Evolutionary conservation across 2,797 vertebrate genomes (phyloP), one percentile per base, ranked within the genome.

Genomic region (Thaleichthys pacificus): DNA sequence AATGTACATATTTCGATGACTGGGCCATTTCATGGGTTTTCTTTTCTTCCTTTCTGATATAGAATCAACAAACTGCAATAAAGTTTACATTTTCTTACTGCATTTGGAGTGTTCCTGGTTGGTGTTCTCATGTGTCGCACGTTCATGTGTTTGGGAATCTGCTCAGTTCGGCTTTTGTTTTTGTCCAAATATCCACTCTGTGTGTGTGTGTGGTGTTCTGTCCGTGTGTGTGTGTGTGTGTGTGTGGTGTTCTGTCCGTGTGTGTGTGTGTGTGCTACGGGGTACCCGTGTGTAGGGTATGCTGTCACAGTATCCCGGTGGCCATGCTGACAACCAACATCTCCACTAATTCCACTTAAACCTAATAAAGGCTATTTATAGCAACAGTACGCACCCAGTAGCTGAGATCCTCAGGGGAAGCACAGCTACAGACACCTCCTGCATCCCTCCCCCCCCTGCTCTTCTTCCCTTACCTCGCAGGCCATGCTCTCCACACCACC

Each of bases 61-160:
- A 88, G 85, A 91, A 88, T 81, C 82, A 76, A 88, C 71, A 84
- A 89, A 81, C 88, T 91, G 84, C 86, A 93, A 93, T 94, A 93
- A 93, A 93, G 93, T 94, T 93, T 94, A 94, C 91, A 93, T 92
- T 93, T 94, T 94, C 87, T 90, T 91, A 91, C 83, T 77, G 84
- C 81, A 84, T 68, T 66, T 79, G 54, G 56, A 26, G 24, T 24
- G 22, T 82, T 28, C 30, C 30, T 35, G 14, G 2, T 49, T 49
- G 28, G 11, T 54, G n/a, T 64, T 24, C 22, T 7, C 11, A 38
- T n/a, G 26, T 28, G 3, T 28, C 26, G 26, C 26, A 28, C 26
- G n/a, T 58, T 19, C 28, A 21, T 60, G 30, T 67, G 65, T 28
- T 14, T 51, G n/a, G 56, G 21, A 30, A 26, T 56, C 7, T 15